Conservation (phyloP, 2,888 invertebrate species). For the Acanthosoma haemorrhoidale region DNA sequence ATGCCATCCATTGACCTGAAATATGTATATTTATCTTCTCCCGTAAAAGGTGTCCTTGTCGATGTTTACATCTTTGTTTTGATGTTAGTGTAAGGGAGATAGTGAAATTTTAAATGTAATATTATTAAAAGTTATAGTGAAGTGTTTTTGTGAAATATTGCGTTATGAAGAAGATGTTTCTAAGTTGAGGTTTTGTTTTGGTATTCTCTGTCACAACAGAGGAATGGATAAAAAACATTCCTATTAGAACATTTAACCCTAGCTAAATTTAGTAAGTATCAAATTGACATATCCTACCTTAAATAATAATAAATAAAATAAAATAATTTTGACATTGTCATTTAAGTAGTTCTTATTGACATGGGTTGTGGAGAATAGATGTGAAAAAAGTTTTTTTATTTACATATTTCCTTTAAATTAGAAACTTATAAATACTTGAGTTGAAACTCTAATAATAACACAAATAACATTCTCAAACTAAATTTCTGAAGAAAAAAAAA, state of each 20-base stretch:
- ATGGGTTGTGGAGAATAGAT: too few species aligned
- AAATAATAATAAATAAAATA: too few species aligned
- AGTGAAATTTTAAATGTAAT: neutral
- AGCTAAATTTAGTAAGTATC: conserved; percentile 5
- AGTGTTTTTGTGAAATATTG: conserved; percentile 12
- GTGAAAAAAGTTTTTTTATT: too few species aligned
- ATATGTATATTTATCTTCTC: conserved; percentile 47
- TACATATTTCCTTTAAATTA: too few species aligned
- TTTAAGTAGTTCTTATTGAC: too few species aligned
- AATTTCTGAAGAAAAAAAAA: too few species aligned
- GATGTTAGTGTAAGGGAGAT: conserved; percentile 22
- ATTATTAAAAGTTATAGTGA: conserved; percentile 11
- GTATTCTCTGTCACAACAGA: conserved; percentile 4
- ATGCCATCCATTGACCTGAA: conserved; percentile 45
- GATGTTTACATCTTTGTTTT: conserved; percentile 43
- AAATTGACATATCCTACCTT: neutral
- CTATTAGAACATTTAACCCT: neutral
- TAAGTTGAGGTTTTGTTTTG: conserved; percentile 13
- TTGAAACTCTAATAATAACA: too few species aligned
- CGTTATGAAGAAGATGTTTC: neutral
- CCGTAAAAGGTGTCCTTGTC: conserved; percentile 49
- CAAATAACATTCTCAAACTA: too few species aligned
- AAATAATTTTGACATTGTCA: too few species aligned
- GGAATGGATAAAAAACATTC: conserved; percentile 23
- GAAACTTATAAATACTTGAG: too few species aligned